These are phyloP conservation scores for Norana najaformis DNA, from an alignment of 2,888 invertebrate species.

Conservation along the genomic window DNA sequence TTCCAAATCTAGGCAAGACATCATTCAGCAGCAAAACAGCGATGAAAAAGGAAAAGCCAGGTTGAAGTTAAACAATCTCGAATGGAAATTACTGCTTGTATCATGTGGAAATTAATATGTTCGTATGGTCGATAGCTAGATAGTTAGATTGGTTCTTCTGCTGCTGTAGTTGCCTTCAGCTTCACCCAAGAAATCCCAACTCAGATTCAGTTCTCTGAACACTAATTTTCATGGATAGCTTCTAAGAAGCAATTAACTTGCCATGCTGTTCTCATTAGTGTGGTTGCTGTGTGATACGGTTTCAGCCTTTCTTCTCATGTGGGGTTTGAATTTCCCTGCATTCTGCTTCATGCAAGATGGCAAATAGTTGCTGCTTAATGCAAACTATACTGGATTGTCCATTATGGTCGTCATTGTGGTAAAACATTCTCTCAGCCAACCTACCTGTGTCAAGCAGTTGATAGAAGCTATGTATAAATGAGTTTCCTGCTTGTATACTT, in stretches of 20 bases:
- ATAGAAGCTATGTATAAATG: neutral
- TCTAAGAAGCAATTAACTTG: neutral
- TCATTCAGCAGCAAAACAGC: constrained; percentile 77
- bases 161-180: neutral
- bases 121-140: neutral
- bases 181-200: neutral
- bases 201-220: neutral
- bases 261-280: neutral
- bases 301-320: neutral
- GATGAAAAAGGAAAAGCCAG: constrained; percentile 74
- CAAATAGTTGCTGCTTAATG: neutral
- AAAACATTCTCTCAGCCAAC: too few relatives aligned
- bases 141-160: neutral
- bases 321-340: neutral
- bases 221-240: neutral
- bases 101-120: neutral
- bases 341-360: neutral
- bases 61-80: constrained; percentile 41
- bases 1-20: constrained; percentile 75
- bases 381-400: too few relatives aligned
- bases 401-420: too few relatives aligned
- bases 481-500: neutral
- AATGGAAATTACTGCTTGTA: neutral
- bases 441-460: neutral
- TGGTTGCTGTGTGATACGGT: neutral